Conservation (phyloP, 2,113 vertebrate species). For the Nothoprocta perdicaria region DNA sequence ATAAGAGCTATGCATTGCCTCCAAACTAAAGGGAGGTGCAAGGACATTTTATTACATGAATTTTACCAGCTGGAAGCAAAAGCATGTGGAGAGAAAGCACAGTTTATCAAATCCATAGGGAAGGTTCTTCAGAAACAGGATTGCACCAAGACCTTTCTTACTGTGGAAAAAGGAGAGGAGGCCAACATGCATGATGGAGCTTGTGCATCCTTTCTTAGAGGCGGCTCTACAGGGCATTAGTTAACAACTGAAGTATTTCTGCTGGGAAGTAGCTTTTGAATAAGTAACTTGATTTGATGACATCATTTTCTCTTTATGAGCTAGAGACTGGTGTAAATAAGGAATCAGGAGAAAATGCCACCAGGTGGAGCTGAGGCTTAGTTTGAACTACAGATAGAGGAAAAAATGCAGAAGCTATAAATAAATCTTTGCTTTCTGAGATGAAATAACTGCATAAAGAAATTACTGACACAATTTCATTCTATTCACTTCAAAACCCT, state of each 20-base stretch:
- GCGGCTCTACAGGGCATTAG: not conserved
- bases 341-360: not conserved
- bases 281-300: not conserved
- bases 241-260: not conserved
- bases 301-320: not conserved
- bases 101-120: not conserved
- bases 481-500: not conserved
- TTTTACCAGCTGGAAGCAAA: not conserved
- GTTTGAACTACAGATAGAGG: not conserved
- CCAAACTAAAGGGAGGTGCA: constrained; percentile 8
- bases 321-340: not conserved
- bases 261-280: not conserved
- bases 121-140: not conserved
- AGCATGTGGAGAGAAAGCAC: rapidly evolving
- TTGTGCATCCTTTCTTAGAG: not conserved
- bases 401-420: not conserved
- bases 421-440: not conserved
- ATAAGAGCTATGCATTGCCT: constrained; percentile 25
- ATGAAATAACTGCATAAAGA: not conserved
- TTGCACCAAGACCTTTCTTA: not conserved
- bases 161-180: not conserved
- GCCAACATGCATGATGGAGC: not conserved
- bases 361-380: not conserved
- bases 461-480: not conserved
- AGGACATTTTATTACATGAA: not conserved